Evolutionary conservation across 2,113 vertebrate species (phyloP), one percentile per base, ranked within the genome.

Genomic region (Pavo muticus): DNA sequence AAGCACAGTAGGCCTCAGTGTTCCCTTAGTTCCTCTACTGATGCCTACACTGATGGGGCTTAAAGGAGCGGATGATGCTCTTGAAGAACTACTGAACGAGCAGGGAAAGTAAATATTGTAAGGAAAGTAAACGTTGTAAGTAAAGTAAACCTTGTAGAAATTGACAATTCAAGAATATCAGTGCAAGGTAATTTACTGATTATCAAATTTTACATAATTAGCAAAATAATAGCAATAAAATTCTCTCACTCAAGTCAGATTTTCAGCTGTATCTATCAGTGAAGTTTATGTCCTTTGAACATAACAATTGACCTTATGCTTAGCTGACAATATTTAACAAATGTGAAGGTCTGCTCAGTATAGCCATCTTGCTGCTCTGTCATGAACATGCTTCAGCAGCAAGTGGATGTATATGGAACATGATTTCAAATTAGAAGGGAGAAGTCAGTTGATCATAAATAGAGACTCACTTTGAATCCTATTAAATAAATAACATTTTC

Each of bases 381-480:
- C 42, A 60, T 0, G 0, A 56, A 14, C 2, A 1, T 27, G n/a
- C 39, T 68, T 63, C 11, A 9, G 65, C 11, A 90, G 67, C 52
- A 85, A 75, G 11, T 10, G 23, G 14, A 69, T 64, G 25, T 7
- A 39, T 60, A 19, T 1, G 32, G 67, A 79, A 52, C 42, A 50
- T 13, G 11, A 68, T 40, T 75, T 91, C 48, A 56, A 63, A 82
- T 2, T 65, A 23, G 59, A 85, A 83, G 75, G 13, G 11, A 67
- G 60, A 93, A 82, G 20, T 17, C 1, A 84, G 35, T 79, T 59
- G 3, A 1, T 60, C 89, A 79, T 14, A 85, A 71, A 25, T 24
- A 85, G 32, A 88, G 35, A 69, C 39, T 60, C 87, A 73, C 9
- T 61, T 63, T 50, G 16, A 91, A 63, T 54, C 17, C 40, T 27